These are phyloP conservation scores for Paralichthys olivaceus DNA, from an alignment of 2,113 vertebrate species.

Conservation along the genomic window DNA sequence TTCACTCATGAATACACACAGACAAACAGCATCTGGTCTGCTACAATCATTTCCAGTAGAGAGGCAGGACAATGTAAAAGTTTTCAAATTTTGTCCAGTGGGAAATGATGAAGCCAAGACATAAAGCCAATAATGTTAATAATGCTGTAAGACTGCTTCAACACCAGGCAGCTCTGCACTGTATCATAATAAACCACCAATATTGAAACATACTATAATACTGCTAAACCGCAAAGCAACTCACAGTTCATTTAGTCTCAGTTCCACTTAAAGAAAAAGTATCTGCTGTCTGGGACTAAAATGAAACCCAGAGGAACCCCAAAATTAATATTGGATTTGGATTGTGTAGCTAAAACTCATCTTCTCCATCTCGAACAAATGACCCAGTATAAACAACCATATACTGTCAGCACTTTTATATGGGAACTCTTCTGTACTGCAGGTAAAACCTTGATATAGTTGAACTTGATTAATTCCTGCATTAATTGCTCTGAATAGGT, in stretches of 20 bases:
- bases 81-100: background rate
- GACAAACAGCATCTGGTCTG: slow-evolving; percentile 30
- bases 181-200: background rate
- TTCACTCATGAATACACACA: slow-evolving; percentile 31
- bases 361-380: no score
- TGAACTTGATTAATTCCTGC: background rate
- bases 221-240: background rate
- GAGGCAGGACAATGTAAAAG: background rate
- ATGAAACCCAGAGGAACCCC: no score
- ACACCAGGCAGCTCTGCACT: background rate
- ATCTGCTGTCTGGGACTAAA: background rate
- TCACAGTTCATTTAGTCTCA: background rate
- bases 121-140: background rate
- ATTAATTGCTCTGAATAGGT: no score
- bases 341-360: no score
- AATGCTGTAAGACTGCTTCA: background rate
- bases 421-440: no score
- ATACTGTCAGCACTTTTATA: no score
- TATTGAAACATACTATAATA: background rate
- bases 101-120: background rate
- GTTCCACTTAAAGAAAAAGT: background rate
- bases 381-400: no score
- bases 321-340: no score
- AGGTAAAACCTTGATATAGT: no score
- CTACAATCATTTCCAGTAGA: slow-evolving; percentile 5